phyloP scores from a whole-genome alignment of 1,140 invertebrate species.

The Hylyphantes graminicola region DNA sequence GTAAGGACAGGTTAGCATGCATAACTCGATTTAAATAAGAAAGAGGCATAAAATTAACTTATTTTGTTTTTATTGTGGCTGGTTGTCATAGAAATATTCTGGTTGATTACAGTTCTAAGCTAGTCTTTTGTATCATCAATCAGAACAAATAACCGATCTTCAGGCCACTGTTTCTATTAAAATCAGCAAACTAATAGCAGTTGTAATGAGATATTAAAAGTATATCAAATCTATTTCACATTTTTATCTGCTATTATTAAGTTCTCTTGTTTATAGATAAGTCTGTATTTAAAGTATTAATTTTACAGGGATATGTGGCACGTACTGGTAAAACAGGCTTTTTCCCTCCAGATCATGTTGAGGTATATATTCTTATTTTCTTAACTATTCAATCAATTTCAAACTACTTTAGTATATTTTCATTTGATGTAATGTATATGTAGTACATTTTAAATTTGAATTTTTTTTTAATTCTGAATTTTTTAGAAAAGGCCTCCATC shows the following conservation, averaged over 20 bases:
- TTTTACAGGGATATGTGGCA: conserved; percentile 58
- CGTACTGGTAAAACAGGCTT: conserved; percentile 63
- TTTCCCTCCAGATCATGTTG: conserved; percentile 63
- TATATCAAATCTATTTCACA: neutral
- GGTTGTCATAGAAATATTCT: neutral
- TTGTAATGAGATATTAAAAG: no score
- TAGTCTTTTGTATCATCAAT: no score
- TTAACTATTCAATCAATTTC: neutral
- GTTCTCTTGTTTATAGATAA: neutral
- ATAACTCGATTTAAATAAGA: no score
- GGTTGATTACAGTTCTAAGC: neutral
- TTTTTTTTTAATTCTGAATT: conserved; percentile 8
- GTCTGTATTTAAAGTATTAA: neutral
- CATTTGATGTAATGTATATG: neutral
- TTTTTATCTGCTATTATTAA: neutral
- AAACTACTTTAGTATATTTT: neutral
- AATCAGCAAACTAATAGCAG: no score
- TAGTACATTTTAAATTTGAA: neutral
- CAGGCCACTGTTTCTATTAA: no score
- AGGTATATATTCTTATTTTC: neutral
- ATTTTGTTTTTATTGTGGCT: neutral
- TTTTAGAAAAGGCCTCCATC: conserved; percentile 43
- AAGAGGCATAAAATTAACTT: no score
- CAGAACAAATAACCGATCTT: no score
- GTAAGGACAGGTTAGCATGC: no score